Conservation (phyloP, 2,888 invertebrate genomes). For the Acheta domesticus region DNA sequence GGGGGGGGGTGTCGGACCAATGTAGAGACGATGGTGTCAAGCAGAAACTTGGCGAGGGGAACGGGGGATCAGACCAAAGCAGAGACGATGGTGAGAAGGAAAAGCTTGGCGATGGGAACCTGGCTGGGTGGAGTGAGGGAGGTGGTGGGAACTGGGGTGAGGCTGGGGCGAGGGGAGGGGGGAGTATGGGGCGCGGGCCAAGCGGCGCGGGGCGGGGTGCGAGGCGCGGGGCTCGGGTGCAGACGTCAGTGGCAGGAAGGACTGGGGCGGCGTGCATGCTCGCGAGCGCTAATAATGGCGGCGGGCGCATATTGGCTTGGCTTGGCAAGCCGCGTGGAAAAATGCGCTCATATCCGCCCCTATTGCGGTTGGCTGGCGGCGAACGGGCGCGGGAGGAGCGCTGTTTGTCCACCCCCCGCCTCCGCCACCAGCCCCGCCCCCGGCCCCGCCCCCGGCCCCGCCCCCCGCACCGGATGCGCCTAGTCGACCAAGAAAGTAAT, state of each 20-base stretch:
- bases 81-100: no score
- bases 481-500: no score
- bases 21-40: no score
- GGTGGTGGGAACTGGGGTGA: no score
- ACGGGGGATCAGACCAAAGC: no score
- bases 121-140: no score
- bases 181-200: no score
- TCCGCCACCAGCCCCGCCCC: background rate
- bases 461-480: background rate
- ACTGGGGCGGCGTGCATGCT: background rate
- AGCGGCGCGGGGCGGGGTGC: no score
- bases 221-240: background rate
- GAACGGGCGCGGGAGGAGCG: background rate
- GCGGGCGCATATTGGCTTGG: background rate
- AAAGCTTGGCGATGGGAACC: no score
- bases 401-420: background rate
- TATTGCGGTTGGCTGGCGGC: constrained; percentile 4
- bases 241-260: background rate
- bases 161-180: no score
- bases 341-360: constrained; percentile 18
- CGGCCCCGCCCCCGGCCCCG: background rate
- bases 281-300: background rate
- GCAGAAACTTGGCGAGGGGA: no score
- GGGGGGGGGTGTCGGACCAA: no score
- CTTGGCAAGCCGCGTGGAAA: background rate